Evolutionary conservation across 1,140 invertebrate genomes (phyloP).

Genomic region (Drosophila nebulosa): DNA sequence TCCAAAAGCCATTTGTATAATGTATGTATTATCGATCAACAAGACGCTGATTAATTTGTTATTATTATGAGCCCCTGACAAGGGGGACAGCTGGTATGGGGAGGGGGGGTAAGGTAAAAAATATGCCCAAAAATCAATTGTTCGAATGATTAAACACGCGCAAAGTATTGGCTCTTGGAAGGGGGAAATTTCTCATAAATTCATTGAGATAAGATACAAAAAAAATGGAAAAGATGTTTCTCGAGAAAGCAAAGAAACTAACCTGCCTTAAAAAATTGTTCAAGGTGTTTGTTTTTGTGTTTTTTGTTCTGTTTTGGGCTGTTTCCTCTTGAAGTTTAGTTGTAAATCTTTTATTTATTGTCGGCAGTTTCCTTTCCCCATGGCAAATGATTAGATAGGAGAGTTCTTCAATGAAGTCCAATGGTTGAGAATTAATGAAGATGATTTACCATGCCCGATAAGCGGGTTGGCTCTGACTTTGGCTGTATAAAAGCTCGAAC

Average conservation of each 20-base stretch:
- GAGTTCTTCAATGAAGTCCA: not conserved
- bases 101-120: not conserved
- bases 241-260: not conserved
- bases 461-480: not conserved
- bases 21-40: not conserved
- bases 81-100: too few species aligned
- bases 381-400: not conserved
- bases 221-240: not conserved
- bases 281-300: conserved; percentile 5
- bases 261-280: not conserved
- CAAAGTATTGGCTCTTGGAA: not conserved
- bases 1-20: too few species aligned
- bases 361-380: too few species aligned
- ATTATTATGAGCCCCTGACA: not conserved
- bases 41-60: not conserved
- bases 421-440: not conserved
- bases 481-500: not conserved
- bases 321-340: not conserved
- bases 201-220: conserved; percentile 15
- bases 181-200: conserved; percentile 35
- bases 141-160: not conserved
- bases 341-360: not conserved
- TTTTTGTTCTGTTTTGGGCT: not conserved
- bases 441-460: not conserved
- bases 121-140: not conserved